Conservation (phyloP, 2,888 invertebrate species). For the Standfussiana lucernea region DNA sequence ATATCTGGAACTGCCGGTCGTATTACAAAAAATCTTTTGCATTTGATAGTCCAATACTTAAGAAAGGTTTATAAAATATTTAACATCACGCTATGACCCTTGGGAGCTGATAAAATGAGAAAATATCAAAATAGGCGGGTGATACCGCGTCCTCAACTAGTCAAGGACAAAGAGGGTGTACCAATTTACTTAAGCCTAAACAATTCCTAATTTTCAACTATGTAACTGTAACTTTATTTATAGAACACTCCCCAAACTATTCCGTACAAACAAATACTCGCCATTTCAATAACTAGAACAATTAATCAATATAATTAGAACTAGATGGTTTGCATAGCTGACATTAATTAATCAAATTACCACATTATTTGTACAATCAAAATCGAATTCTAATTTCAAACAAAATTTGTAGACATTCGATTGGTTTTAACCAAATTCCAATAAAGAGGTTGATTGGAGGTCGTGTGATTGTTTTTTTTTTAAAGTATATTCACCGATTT, state of each 20-base stretch:
- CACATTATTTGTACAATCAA: neutral
- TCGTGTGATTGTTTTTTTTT: neutral
- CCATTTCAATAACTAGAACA: neutral
- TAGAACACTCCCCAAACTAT: neutral
- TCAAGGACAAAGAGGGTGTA: neutral
- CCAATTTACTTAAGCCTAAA: neutral
- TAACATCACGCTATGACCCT: neutral
- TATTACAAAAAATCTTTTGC: neutral
- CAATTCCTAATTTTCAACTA: neutral
- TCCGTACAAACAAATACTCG: neutral
- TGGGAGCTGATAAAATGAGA: neutral
- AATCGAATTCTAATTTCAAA: neutral
- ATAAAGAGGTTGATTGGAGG: too few relatives aligned
- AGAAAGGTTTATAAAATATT: neutral
- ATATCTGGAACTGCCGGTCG: neutral
- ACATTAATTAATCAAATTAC: slow-evolving; percentile 8
- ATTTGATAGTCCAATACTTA: neutral
- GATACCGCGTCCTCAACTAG: neutral
- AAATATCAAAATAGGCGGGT: neutral
- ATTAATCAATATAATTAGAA: slow-evolving; percentile 9
- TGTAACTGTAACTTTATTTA: neutral
- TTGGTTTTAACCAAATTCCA: neutral
- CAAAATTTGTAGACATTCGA: neutral
- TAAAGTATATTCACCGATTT: neutral
- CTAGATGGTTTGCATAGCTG: neutral